Conservation (phyloP, 2,888 invertebrate genomes). For the Rotaria macrura region DNA sequence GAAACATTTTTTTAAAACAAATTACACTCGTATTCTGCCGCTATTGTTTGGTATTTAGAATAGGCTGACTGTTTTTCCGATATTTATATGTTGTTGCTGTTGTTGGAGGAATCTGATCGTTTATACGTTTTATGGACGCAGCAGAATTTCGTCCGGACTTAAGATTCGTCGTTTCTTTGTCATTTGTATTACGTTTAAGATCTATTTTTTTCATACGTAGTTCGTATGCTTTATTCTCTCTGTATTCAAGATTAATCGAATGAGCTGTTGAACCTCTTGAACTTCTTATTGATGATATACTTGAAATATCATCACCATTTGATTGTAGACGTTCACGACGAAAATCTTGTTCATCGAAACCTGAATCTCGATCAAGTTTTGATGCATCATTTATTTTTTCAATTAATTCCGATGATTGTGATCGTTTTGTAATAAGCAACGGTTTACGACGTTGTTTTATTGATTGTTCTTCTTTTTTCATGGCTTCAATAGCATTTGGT, state of each 20-base stretch:
- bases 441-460: background rate
- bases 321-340: background rate
- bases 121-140: background rate
- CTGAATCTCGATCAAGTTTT: background rate
- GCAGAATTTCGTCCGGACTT: background rate
- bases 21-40: background rate
- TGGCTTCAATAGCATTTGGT: background rate
- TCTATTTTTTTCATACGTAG: slow-evolving; percentile 25
- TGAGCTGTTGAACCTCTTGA: background rate
- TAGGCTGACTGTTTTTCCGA: background rate
- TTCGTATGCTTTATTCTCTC: slow-evolving; percentile 30
- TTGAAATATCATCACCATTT: background rate
- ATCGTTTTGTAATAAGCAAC: background rate
- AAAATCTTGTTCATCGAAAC: slow-evolving; percentile 13
- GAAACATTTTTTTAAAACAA: background rate
- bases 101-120: background rate
- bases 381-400: background rate
- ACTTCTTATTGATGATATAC: background rate
- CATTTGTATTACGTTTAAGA: background rate
- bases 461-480: background rate
- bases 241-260: slow-evolving; percentile 16
- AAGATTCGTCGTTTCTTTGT: background rate
- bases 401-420: background rate
- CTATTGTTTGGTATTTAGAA: background rate
- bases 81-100: background rate